Evolutionary conservation across 2,888 invertebrate genomes (phyloP), one percentile per base, ranked within the genome.

Genomic region (Gymnoscelis rufifasciata): DNA sequence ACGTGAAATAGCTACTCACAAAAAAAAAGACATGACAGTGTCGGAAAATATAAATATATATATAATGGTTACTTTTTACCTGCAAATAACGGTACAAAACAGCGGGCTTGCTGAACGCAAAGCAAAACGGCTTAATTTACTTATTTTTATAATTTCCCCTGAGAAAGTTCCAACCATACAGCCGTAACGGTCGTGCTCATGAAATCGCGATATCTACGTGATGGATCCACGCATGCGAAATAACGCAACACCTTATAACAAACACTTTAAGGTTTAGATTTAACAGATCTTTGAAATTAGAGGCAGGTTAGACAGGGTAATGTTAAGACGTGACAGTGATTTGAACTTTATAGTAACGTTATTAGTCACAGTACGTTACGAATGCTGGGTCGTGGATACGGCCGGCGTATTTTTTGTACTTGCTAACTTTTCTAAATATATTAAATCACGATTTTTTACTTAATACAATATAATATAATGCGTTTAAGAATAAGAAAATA

Each of bases 81-180:
- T n/a, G n/a, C n/a, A n/a, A n/a, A n/a, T n/a, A n/a, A n/a, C n/a
- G n/a, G n/a, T n/a, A n/a, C n/a, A n/a, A n/a, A n/a, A n/a, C n/a
- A 19, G 19, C 2, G 5, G 19, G 5, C 19, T 19, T 5, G 2
- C 19, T 19, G 19, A 19, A 19, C 5, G 5, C 19, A 54, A 46
- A 48, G 30, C 45, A 40, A 49, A 37, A 7, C 11, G 28, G 37
- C 19, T 40, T 37, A 28, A 33, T 11, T n/a, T n/a, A n/a, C 6
- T 26, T 29, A 38, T 40, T 37, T 23, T 8, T 7, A 24, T 19
- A 38, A 53, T 64, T 19, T 59, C 40, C 37, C 62, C 63, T 62
- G 71, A 69, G 75, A 76, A 75, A 76, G 75, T 67, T 45, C 42
- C 51, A 51, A 47, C 44, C 50, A 55, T 55, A 66, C 67, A 45